These are phyloP conservation scores for Pyrrhosoma nymphula DNA, from an alignment of 2,888 invertebrate genomes.

Conservation along the genomic window DNA sequence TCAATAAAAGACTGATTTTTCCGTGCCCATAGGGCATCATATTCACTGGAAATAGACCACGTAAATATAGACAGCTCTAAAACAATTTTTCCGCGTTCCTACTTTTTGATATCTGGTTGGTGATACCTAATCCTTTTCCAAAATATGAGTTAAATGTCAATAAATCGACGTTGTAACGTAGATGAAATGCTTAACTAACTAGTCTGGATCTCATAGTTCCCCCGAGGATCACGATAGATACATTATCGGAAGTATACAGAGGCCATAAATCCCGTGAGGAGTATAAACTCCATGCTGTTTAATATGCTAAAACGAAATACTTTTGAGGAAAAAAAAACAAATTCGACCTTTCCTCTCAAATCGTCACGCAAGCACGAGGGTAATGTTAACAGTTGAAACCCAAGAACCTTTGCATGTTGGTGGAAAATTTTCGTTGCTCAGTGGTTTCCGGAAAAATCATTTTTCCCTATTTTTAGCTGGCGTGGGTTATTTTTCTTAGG, in stretches of 20 bases:
- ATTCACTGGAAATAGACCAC: no score
- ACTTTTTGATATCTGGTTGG: no score
- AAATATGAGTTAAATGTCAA: no score
- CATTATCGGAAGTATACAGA: neutral
- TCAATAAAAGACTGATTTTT: no score
- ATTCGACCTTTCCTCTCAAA: neutral
- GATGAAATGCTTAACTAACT: no score
- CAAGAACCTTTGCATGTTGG: conserved; percentile 32
- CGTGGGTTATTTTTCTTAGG: neutral
- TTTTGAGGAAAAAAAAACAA: neutral
- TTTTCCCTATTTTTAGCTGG: neutral
- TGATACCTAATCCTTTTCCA: no score
- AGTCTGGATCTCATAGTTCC: no score
- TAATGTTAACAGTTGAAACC: conserved; percentile 32
- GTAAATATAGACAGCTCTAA: no score
- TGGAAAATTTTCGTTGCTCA: conserved; percentile 36
- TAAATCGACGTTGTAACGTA: no score
- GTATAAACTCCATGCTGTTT: neutral
- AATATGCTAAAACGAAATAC: neutral
- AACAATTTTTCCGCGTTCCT: no score
- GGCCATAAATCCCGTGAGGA: neutral
- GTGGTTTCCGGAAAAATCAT: conserved; percentile 18
- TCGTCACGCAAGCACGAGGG: neutral
- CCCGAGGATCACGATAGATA: no score
- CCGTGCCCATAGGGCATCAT: no score